Conservation (phyloP, 2,888 invertebrate species). For the Platycnemis pennipes region DNA sequence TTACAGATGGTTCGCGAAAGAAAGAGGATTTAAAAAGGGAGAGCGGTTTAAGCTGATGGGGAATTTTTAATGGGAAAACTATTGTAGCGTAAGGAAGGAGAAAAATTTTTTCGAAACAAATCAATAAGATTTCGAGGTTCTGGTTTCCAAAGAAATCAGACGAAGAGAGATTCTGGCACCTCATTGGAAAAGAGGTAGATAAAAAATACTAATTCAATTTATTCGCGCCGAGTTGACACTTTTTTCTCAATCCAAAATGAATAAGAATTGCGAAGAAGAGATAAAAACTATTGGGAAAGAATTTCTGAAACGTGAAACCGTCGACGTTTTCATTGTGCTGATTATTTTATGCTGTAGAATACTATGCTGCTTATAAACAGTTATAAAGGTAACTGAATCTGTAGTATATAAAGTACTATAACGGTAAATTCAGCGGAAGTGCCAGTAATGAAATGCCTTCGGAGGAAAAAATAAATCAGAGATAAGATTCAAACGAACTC, state of each 20-base stretch:
- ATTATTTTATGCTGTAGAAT: too few species aligned
- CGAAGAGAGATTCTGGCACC: neutral
- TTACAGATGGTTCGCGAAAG: neutral
- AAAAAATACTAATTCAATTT: neutral
- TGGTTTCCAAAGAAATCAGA: neutral
- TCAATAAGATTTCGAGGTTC: neutral
- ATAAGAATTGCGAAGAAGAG: neutral
- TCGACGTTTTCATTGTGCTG: too few species aligned
- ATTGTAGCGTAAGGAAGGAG: neutral
- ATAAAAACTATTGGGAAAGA: neutral
- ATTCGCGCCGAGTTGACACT: neutral
- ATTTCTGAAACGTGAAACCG: too few species aligned
- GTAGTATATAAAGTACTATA: too few species aligned
- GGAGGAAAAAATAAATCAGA: too few species aligned
- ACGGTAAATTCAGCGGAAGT: too few species aligned
- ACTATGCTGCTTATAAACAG: too few species aligned
- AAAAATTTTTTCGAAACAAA: neutral
- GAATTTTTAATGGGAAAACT: constrained; percentile 39
- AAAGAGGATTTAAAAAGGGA: neutral
- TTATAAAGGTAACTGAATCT: too few species aligned
- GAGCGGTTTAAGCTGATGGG: neutral
- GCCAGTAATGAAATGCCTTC: too few species aligned
- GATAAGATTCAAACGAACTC: too few species aligned
- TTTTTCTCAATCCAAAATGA: neutral
- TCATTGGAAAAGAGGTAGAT: neutral